Percentiles rank a stretch among this genome's conserved stretches.
phyloP scores from a whole-genome alignment of 2,797 vertebrate genomes.

The Catharus ustulatus region DNA sequence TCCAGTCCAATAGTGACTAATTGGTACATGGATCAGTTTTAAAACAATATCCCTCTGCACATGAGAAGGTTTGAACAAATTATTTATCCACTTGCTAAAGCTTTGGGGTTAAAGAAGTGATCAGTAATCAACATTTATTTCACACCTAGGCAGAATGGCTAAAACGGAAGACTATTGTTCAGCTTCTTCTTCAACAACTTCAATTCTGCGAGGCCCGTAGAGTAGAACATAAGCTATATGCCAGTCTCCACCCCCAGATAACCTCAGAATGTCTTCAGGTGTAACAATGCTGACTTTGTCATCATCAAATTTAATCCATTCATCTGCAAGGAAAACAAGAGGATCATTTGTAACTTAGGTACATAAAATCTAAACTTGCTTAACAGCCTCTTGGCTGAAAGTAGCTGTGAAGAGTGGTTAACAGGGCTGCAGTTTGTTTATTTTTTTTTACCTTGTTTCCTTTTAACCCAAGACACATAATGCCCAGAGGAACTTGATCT shows the following conservation, averaged over 20 bases:
- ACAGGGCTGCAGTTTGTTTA: fast-evolving
- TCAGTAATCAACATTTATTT: constrained; percentile 90
- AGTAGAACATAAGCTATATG: constrained; percentile 98
- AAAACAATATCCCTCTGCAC: constrained; percentile 45
- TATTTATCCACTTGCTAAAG: constrained; percentile 65
- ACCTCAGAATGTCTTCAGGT: constrained; percentile 94
- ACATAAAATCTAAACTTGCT: too few species aligned
- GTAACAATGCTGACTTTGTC: constrained; percentile 98
- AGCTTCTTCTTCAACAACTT: constrained; percentile 84
- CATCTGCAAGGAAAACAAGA: constrained; percentile 80
- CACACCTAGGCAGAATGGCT: constrained; percentile 93
- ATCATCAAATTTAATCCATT: constrained; percentile 99
- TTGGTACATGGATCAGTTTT: constrained; percentile 32
- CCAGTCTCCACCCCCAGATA: constrained; percentile 98
- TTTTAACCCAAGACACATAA: constrained; percentile 97
- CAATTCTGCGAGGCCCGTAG: constrained; percentile 93
- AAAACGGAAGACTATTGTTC: constrained; percentile 83
- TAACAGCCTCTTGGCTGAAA: neutral
- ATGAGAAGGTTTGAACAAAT: constrained; percentile 62
- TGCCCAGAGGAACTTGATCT: constrained; percentile 98
- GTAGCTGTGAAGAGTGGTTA: neutral
- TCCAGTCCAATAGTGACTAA: constrained; percentile 44
- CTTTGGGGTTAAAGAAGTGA: constrained; percentile 74
- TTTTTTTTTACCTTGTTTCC: constrained; percentile 91
- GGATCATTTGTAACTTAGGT: neutral